These are phyloP conservation scores for Xanthia icteritia DNA, from an alignment of 2,888 invertebrate genomes.

Conservation along the genomic window DNA sequence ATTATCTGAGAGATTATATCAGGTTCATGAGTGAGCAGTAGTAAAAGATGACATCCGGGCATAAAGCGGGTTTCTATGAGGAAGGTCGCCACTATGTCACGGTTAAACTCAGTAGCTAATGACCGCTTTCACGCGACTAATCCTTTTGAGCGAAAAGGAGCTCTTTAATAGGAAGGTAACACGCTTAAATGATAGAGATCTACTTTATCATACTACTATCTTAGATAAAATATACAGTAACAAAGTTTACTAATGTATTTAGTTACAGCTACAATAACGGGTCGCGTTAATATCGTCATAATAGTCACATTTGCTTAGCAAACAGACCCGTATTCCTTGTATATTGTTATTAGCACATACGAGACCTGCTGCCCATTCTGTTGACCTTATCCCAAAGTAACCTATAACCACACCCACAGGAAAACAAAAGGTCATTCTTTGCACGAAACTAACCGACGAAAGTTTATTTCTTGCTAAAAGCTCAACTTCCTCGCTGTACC, in stretches of 20 bases:
- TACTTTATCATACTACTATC: conserved; percentile 10
- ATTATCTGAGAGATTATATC: conserved; percentile 20
- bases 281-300: conserved; percentile 22
- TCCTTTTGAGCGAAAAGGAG: conserved; percentile 34
- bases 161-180: conserved; percentile 17
- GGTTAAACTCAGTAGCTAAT: conserved; percentile 39
- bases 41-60: conserved; percentile 30
- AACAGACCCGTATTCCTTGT: conserved; percentile 13
- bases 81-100: conserved; percentile 34
- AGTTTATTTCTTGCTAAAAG: conserved; percentile 23
- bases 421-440: conserved; percentile 27
- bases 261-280: conserved; percentile 1
- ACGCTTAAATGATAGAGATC: conserved; percentile 27
- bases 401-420: conserved; percentile 11
- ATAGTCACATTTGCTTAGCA: neutral
- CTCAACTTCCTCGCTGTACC: conserved; percentile 11
- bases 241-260: neutral
- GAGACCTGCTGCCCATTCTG: conserved; percentile 8
- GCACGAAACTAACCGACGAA: conserved; percentile 20
- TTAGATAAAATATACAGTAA: neutral
- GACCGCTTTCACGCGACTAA: conserved; percentile 41
- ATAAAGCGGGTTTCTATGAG: conserved; percentile 42
- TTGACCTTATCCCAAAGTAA: conserved; percentile 43
- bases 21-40: conserved; percentile 17
- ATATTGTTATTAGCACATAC: conserved; percentile 37